Conservation (phyloP, 2,797 vertebrate species). For the Odontamblyopus lacepedii region DNA sequence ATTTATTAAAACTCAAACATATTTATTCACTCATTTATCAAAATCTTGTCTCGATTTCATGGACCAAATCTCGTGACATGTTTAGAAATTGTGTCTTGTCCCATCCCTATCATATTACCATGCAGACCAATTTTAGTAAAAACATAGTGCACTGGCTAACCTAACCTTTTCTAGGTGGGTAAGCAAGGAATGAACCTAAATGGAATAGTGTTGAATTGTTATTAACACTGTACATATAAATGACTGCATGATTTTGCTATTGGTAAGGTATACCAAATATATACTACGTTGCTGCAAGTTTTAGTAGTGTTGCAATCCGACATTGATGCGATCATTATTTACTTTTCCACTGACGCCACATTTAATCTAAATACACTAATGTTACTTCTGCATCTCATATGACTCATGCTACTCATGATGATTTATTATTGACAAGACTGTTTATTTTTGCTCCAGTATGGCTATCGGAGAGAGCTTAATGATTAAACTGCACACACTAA, state of each 20-base stretch:
- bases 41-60: no score
- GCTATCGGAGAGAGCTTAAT: background rate
- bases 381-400: background rate
- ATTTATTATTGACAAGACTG: background rate
- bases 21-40: no score
- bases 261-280: background rate
- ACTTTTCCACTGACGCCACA: background rate
- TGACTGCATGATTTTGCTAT: background rate
- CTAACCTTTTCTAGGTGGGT: no score
- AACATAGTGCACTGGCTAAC: no score
- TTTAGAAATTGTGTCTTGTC: no score
- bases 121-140: no score
- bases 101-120: no score
- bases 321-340: background rate
- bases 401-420: background rate
- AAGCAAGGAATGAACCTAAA: background rate
- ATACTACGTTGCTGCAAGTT: background rate
- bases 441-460: background rate
- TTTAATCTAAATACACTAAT: background rate
- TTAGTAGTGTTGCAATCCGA: background rate
- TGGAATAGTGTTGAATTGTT: background rate
- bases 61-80: no score
- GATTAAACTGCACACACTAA: background rate
- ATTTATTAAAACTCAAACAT: no score
- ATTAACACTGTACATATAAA: background rate